Percentiles rank a stretch among this genome's conserved stretches.
These are phyloP conservation scores for Drosophila nr. medialis DNA, from an alignment of 2,888 invertebrate genomes.

Conservation along the genomic window DNA sequence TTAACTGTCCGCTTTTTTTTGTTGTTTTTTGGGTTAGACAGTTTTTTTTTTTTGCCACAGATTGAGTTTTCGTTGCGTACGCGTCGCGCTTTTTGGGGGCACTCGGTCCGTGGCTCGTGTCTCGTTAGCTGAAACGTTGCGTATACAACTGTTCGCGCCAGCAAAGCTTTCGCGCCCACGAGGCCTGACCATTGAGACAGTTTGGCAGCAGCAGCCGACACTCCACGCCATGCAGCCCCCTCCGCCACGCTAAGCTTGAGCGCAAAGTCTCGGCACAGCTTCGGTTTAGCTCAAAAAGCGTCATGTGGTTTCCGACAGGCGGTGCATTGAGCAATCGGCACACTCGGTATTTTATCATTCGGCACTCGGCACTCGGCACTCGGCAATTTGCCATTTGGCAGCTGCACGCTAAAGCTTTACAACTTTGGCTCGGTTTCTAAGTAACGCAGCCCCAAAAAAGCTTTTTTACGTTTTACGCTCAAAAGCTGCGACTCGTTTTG, in stretches of 20 bases:
- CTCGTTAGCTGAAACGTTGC: constrained; percentile 82
- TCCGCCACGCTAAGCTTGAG: constrained; percentile 48
- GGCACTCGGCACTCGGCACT: background rate
- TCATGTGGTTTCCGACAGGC: constrained; percentile 62
- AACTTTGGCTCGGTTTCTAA: constrained; percentile 38
- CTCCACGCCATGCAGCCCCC: constrained; percentile 4
- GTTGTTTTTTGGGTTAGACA: constrained; percentile 24
- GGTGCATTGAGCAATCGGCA: constrained; percentile 41
- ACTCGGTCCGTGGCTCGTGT: constrained; percentile 70
- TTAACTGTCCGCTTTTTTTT: background rate
- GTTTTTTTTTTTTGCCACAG: constrained; percentile 53
- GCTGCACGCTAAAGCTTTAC: constrained; percentile 41
- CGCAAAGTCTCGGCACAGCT: constrained; percentile 50
- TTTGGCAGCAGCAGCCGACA: constrained; percentile 46
- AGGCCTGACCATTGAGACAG: constrained; percentile 68
- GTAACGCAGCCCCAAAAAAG: constrained; percentile 24
- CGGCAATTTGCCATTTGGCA: constrained; percentile 23
- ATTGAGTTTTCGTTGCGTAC: constrained; percentile 69
- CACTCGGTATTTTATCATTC: constrained; percentile 14
- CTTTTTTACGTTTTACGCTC: constrained; percentile 66
- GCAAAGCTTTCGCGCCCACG: constrained; percentile 80
- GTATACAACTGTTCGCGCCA: constrained; percentile 81
- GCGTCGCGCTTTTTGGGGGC: constrained; percentile 55
- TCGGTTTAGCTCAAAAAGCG: constrained; percentile 61
- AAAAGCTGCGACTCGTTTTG: constrained; percentile 45